phyloP scores from a whole-genome alignment of 2,888 invertebrate genomes.

The Scaeva pyrastri region DNA sequence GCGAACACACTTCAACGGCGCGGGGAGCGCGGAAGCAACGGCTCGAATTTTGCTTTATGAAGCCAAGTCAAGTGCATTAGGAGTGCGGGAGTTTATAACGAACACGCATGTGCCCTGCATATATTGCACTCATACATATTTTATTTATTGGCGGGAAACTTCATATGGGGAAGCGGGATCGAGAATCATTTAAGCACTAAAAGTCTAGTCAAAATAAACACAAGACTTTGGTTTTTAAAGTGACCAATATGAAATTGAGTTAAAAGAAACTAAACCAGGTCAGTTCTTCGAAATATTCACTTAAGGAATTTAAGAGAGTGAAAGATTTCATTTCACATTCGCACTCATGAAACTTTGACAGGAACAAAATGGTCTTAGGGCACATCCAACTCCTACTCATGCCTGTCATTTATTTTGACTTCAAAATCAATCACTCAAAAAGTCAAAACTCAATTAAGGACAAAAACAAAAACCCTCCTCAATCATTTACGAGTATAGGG shows the following conservation, averaged over 20 bases:
- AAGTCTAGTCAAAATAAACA: too few species aligned
- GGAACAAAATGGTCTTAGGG: too few species aligned
- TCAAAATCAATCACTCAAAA: slow-evolving; percentile 19
- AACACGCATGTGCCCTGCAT: background rate
- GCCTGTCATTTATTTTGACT: slow-evolving; percentile 13
- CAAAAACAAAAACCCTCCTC: background rate
- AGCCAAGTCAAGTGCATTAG: slow-evolving; percentile 23
- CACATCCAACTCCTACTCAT: background rate
- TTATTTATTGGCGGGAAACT: too few species aligned
- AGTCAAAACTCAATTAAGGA: slow-evolving; percentile 1
- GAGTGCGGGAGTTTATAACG: background rate
- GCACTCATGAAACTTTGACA: too few species aligned
- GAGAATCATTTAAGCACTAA: too few species aligned
- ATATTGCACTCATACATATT: too few species aligned
- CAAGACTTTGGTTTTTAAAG: too few species aligned
- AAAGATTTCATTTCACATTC: too few species aligned
- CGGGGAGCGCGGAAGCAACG: too few species aligned
- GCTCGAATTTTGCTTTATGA: slow-evolving; percentile 24
- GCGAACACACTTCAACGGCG: background rate
- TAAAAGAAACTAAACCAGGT: background rate
- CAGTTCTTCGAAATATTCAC: background rate
- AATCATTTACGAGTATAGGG: slow-evolving; percentile 1
- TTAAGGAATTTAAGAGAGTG: background rate
- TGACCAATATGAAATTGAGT: too few species aligned
- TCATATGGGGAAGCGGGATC: too few species aligned